These are phyloP conservation scores for Embiotoca jacksoni DNA, from an alignment of 2,113 vertebrate species.

Conservation along the genomic window DNA sequence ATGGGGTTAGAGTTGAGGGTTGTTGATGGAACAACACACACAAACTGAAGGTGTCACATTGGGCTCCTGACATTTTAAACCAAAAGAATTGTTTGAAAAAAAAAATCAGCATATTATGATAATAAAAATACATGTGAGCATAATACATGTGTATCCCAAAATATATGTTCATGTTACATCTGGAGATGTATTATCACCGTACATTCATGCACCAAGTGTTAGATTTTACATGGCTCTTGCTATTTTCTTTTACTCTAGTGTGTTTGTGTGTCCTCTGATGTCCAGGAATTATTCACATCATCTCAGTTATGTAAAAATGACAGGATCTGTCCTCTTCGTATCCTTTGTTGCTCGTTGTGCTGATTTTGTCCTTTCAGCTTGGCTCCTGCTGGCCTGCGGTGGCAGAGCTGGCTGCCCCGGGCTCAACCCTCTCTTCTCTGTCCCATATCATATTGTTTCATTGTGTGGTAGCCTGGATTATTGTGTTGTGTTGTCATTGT, in stretches of 20 bases:
- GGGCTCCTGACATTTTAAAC: background rate
- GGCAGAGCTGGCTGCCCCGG: constrained; percentile 45
- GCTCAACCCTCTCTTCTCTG: constrained; percentile 47
- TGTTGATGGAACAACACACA: background rate
- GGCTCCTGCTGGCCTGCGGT: constrained; percentile 36
- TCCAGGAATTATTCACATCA: constrained; percentile 39
- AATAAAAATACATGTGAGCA: background rate
- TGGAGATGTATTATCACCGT: background rate
- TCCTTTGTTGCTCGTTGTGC: constrained; percentile 44
- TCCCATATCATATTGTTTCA: constrained; percentile 35
- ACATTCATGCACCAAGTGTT: background rate
- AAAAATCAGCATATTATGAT: background rate
- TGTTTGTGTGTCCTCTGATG: constrained; percentile 27
- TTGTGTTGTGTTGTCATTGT: constrained; percentile 34
- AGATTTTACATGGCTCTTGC: constrained; percentile 1
- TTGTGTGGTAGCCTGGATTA: constrained; percentile 38
- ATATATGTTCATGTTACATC: background rate
- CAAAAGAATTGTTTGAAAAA: background rate
- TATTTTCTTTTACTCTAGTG: constrained; percentile 24
- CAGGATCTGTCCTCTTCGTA: constrained; percentile 24
- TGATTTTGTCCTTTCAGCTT: constrained; percentile 48
- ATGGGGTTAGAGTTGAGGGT: background rate
- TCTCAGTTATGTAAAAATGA: constrained; percentile 51
- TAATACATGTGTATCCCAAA: background rate
- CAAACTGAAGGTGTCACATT: constrained; percentile 5